Base-by-base conservation (phyloP, 2,888 invertebrate genomes). In the Capitulum mitella region DNA sequence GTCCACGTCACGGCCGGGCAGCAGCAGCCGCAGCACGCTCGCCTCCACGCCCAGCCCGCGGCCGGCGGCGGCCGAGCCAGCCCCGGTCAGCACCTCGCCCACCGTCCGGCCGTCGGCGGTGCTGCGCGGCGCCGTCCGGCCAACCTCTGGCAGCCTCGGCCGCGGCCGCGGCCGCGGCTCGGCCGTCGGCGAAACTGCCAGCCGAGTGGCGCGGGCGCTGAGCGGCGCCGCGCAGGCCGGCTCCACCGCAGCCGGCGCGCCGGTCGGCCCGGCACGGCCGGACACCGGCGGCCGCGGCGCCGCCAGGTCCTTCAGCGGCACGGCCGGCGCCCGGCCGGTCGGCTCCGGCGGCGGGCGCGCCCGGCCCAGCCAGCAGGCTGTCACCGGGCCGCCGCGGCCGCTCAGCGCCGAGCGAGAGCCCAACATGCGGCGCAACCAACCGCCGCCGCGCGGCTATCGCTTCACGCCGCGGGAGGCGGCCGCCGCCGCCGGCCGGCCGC, bases 381-480 rank as follows among this genome's bases (percentile, higher is more conserved):
- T n/a, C n/a, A n/a, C n/a, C n/a, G n/a, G 40, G 40, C 37, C 70
- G 8, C 70, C 70, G 26, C 70, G 70, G 70, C 70, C 70, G 26
- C 70, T 70, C 70, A 70, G 70, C 40, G 40, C 70, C 1, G 37
- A 70, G 37, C 29, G 26, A 10, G 70, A 70, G 37, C 70, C 70
- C 70, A 70, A 70, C 40, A 70, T 70, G 70, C 37, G 40, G 8
- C 37, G 37, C 26, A 70, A 70, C 70, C 70, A 70, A 40, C 37
- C 70, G 40, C 70, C 70, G 40, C 70, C 70, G 10, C 19, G 40
- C 14, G 26, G 70, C 26, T 70, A 70, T 40, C 22, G 70, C 37
- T 70, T 70, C 70, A 70, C 70, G 19, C 70, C 37, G 12, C 19
- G 34, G 22, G 37, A 19, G 19, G 19, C 64, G 19, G 3, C 12